These are phyloP conservation scores for Oeneis ivallda DNA, from an alignment of 2,888 invertebrate species.

Conservation along the genomic window DNA sequence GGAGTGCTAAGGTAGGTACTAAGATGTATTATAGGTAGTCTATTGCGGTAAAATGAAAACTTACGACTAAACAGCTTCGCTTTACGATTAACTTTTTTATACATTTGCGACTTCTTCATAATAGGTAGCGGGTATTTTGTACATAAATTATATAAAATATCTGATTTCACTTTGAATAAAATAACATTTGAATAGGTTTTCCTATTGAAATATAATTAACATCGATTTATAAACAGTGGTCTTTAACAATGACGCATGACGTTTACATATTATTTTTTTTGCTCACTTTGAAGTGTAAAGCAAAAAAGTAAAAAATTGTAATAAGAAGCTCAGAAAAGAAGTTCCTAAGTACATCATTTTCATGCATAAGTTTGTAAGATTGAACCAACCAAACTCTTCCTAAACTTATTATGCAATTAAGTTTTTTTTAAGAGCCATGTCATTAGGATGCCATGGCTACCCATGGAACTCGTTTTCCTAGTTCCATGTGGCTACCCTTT, in stretches of 20 bases:
- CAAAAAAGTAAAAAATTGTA: background rate
- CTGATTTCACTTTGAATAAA: background rate
- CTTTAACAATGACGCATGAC: background rate
- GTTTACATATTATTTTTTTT: background rate
- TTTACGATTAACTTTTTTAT: slow-evolving; percentile 23
- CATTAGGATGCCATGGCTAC: no score
- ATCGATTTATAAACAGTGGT: background rate
- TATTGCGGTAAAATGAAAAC: slow-evolving; percentile 8
- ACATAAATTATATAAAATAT: background rate
- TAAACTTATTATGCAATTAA: no score
- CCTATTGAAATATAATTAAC: background rate
- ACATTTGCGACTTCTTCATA: slow-evolving; percentile 25
- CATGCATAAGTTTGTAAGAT: no score
- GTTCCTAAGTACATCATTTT: no score
- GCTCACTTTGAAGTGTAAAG: background rate
- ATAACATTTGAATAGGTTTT: background rate
- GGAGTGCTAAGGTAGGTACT: no score
- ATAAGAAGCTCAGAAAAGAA: background rate
- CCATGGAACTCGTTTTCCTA: no score
- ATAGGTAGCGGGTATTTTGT: background rate
- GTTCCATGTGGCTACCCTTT: no score
- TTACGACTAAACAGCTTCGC: slow-evolving; percentile 30
- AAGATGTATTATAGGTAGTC: no score
- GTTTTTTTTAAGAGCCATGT: no score
- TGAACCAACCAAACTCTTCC: no score